Conservation (phyloP, 2,113 vertebrate genomes). For the Capreolus pygargus region DNA sequence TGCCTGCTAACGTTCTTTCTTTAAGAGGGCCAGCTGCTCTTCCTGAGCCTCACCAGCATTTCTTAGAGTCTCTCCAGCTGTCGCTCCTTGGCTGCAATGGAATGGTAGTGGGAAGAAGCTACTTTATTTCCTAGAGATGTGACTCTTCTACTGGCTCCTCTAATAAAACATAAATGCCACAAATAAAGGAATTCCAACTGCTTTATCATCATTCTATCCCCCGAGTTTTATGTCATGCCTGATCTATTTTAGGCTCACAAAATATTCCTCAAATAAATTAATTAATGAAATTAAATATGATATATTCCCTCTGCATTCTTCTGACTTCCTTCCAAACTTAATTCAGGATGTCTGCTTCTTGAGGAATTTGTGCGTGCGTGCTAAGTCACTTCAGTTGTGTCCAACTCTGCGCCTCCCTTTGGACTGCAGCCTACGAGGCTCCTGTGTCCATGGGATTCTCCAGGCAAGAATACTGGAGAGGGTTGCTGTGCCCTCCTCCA, state of each 20-base stretch:
- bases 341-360: background rate
- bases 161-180: background rate
- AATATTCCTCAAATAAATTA: background rate
- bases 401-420: background rate
- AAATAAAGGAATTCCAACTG: background rate
- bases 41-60: background rate
- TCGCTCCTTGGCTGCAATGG: background rate
- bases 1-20: background rate
- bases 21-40: background rate
- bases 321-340: background rate
- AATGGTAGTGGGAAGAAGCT: background rate
- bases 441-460: background rate
- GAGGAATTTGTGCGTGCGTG: background rate
- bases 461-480: background rate
- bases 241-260: background rate
- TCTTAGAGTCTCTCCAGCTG: background rate
- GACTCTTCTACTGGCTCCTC: background rate
- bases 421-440: background rate
- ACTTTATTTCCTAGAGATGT: background rate
- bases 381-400: background rate
- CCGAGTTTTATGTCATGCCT: background rate
- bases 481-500: background rate
- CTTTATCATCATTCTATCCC: background rate
- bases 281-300: constrained; percentile 4
- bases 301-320: background rate